Conservation (phyloP, 2,113 vertebrate species). For the Daboia siamensis region DNA sequence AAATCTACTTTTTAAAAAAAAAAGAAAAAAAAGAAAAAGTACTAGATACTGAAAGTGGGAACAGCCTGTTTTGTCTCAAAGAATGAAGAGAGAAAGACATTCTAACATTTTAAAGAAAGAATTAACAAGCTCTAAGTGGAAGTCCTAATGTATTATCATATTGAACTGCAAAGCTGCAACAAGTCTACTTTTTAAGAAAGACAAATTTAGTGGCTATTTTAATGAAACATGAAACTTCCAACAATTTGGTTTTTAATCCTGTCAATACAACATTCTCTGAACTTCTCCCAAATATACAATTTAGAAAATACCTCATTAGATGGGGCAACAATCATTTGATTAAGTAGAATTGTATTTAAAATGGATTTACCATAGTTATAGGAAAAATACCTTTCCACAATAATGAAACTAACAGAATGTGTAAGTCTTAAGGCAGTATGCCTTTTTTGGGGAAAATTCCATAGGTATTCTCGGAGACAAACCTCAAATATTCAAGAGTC, state of each 20-base stretch:
- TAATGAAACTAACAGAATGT: not conserved
- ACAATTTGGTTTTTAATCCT: not conserved
- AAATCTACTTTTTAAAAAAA: conserved; percentile 30
- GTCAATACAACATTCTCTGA: not conserved
- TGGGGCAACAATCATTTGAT: not conserved
- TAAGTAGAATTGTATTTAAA: not conserved
- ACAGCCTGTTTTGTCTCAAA: conserved; percentile 46
- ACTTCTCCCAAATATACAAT: not conserved
- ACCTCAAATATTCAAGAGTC: not conserved
- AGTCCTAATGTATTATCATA: conserved; percentile 26
- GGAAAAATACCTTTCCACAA: not conserved
- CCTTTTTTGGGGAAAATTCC: not conserved
- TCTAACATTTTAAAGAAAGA: conserved; percentile 45
- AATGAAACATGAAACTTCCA: not conserved
- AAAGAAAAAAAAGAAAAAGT: conserved; percentile 34
- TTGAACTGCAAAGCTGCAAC: conserved; percentile 14
- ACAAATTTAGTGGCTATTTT: not conserved
- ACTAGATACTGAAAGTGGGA: conserved; percentile 46
- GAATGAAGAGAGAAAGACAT: conserved; percentile 48
- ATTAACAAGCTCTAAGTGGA: conserved; percentile 29
- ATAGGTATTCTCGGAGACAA: not conserved
- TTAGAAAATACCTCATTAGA: not conserved
- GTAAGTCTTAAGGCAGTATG: not conserved
- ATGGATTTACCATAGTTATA: not conserved
- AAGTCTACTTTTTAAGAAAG: not conserved